phyloP scores from a whole-genome alignment of 2,113 vertebrate species.

The Onychostoma macrolepis region DNA sequence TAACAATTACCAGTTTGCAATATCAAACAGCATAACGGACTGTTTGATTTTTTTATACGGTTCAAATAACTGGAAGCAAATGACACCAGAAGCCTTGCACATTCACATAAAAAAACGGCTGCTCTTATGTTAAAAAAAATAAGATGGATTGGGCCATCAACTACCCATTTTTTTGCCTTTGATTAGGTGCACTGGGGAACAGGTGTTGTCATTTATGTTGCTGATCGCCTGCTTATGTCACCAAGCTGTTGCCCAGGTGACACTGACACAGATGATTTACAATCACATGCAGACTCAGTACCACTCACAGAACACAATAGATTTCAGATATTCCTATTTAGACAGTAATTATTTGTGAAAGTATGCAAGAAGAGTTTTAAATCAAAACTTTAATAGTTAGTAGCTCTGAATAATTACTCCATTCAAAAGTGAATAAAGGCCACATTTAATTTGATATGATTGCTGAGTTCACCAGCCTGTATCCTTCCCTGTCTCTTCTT shows the following conservation, averaged over 20 bases:
- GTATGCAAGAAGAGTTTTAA: neutral
- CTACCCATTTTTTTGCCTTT: neutral
- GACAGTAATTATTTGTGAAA: neutral
- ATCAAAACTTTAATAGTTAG: conserved; percentile 7
- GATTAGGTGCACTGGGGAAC: neutral
- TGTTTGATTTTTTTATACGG: neutral
- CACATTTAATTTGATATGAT: conserved; percentile 17
- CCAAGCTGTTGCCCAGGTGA: neutral
- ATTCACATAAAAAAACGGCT: neutral
- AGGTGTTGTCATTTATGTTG: conserved; percentile 7
- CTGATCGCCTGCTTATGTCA: neutral
- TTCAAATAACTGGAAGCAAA: neutral
- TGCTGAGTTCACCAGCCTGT: conserved; percentile 11
- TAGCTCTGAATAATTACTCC: neutral
- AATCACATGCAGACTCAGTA: neutral
- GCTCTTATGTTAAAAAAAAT: neutral
- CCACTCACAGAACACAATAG: neutral
- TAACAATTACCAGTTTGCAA: neutral
- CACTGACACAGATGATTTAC: neutral
- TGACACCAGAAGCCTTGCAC: neutral
- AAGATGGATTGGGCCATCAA: neutral
- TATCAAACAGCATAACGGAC: neutral
- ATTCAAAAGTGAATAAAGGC: conserved; percentile 24
- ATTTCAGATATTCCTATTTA: neutral
- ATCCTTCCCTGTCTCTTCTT: conserved; percentile 28